Percentiles rank a stretch among this genome's conserved stretches.
Conservation (phyloP, 2,113 vertebrate species). For the Gasterosteus aculeatus region DNA sequence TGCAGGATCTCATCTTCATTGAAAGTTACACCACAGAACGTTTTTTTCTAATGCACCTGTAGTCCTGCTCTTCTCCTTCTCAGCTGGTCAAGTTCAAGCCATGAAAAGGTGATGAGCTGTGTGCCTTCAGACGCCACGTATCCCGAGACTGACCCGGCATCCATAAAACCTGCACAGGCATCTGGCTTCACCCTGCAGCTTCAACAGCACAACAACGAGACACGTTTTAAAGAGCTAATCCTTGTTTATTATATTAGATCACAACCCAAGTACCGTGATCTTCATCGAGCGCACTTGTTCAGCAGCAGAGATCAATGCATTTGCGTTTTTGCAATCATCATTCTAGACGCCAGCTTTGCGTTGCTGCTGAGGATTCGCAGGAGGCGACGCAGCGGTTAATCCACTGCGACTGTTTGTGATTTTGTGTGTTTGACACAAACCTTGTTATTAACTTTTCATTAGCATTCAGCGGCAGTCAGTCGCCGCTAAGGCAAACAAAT, state of each 20-base stretch:
- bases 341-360: background rate
- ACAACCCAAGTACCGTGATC: no score
- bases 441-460: background rate
- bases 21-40: background rate
- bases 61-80: background rate
- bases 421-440: background rate
- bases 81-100: slow-evolving; percentile 29
- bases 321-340: background rate
- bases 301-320: background rate
- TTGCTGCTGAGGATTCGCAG: background rate
- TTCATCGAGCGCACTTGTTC: background rate
- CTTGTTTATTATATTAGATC: background rate
- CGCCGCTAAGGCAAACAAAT: background rate
- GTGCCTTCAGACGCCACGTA: slow-evolving; percentile 32
- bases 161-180: slow-evolving; percentile 29
- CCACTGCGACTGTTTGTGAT: background rate
- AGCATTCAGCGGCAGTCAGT: background rate
- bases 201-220: background rate
- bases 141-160: slow-evolving; percentile 23
- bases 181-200: background rate
- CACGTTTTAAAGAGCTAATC: background rate
- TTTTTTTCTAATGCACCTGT: background rate
- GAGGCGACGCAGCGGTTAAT: background rate
- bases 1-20: background rate
- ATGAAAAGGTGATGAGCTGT: slow-evolving; percentile 25